Evolutionary conservation across 2,113 vertebrate species (phyloP).

Genomic region (Corvus hawaiiensis): DNA sequence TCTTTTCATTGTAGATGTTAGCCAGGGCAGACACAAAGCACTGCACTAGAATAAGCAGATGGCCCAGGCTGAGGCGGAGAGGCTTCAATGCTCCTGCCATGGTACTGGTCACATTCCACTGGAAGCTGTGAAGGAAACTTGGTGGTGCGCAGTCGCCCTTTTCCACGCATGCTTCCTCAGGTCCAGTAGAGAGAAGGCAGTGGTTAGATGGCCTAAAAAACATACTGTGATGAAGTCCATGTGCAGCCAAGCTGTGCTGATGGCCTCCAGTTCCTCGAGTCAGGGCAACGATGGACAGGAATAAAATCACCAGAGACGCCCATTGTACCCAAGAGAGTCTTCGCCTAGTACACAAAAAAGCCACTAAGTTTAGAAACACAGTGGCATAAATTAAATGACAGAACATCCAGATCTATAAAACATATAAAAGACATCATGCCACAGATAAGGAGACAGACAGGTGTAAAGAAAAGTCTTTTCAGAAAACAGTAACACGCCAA

Average conservation of each 20-base stretch:
- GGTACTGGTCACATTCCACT: slow-evolving; percentile 75
- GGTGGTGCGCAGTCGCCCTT: slow-evolving; percentile 32
- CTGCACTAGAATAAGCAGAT: slow-evolving; percentile 88
- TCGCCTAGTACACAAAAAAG: slow-evolving; percentile 75
- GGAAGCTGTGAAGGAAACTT: slow-evolving; percentile 67
- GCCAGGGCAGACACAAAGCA: slow-evolving; percentile 93
- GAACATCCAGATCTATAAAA: background rate
- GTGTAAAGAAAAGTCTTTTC: background rate
- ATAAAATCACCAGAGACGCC: slow-evolving; percentile 89
- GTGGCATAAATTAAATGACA: background rate
- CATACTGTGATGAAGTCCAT: slow-evolving; percentile 76
- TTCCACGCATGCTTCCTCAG: slow-evolving; percentile 66
- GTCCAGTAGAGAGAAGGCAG: slow-evolving; percentile 77
- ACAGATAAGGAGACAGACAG: background rate
- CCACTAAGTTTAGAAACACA: background rate
- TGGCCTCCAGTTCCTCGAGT: slow-evolving; percentile 77
- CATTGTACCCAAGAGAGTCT: slow-evolving; percentile 91
- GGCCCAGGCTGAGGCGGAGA: slow-evolving; percentile 83
- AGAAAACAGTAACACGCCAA: background rate
- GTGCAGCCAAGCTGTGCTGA: slow-evolving; percentile 71
- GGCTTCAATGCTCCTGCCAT: slow-evolving; percentile 68
- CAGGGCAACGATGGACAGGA: slow-evolving; percentile 90
- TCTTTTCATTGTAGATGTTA: slow-evolving; percentile 99
- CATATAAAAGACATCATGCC: background rate
- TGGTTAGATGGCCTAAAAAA: slow-evolving; percentile 84